phyloP scores from a whole-genome alignment of 2,797 vertebrate species.

The Gadopsis marmoratus region DNA sequence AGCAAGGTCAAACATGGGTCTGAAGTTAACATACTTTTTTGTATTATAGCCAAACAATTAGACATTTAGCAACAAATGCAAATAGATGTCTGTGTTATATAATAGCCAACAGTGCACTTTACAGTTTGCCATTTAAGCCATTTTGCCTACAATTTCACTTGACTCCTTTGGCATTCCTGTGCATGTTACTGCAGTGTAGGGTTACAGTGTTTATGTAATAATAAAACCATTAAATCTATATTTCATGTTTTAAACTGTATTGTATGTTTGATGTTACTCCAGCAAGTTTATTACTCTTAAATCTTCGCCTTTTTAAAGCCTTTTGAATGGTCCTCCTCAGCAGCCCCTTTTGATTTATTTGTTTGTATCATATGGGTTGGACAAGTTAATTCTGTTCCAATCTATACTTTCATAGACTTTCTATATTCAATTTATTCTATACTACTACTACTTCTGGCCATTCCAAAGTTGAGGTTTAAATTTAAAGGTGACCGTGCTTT shows the following conservation, averaged over 20 bases:
- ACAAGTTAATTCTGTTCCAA: background rate
- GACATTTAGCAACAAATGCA: background rate
- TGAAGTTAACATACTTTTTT: background rate
- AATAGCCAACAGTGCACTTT: background rate
- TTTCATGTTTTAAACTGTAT: background rate
- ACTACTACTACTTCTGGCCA: too few species aligned
- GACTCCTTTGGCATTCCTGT: background rate
- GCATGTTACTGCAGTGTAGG: background rate
- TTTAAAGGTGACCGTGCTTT: too few species aligned
- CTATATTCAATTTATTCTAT: background rate
- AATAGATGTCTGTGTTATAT: background rate
- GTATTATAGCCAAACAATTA: background rate
- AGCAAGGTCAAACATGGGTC: background rate
- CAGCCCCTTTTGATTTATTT: background rate
- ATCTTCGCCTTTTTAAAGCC: too few species aligned
- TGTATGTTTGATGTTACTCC: background rate
- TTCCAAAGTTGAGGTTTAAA: too few species aligned
- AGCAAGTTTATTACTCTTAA: background rate
- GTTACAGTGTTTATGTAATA: background rate
- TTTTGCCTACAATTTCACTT: background rate
- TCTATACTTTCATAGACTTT: background rate
- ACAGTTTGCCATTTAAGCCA: background rate
- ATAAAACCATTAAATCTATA: background rate
- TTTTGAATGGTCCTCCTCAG: background rate
- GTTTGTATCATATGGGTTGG: background rate